These are phyloP conservation scores for Phrixothrix hirtus DNA, from an alignment of 2,888 invertebrate genomes.

Conservation along the genomic window DNA sequence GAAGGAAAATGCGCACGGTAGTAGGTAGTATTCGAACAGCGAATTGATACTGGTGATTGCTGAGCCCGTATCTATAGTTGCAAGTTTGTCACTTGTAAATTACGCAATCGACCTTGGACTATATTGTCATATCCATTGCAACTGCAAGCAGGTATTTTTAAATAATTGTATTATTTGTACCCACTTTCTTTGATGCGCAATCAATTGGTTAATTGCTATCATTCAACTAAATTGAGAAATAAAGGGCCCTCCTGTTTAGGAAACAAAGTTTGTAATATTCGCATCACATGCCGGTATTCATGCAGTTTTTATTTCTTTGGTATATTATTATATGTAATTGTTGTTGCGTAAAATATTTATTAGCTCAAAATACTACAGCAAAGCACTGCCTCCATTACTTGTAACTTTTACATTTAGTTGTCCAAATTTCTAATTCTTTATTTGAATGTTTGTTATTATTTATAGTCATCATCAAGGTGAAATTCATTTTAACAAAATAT, in stretches of 20 bases:
- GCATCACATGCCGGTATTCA: no score
- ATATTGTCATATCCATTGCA: slow-evolving; percentile 38
- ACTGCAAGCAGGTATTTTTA: slow-evolving; percentile 13
- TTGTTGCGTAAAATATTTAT: no score
- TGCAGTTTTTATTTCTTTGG: no score
- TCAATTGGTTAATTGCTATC: slow-evolving; percentile 17
- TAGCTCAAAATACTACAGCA: no score
- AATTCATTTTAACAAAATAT: no score
- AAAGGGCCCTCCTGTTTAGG: not conserved
- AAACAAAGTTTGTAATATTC: not conserved
- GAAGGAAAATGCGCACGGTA: slow-evolving; percentile 15
- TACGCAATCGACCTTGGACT: slow-evolving; percentile 43
- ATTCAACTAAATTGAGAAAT: slow-evolving; percentile 13
- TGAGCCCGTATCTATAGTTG: slow-evolving; percentile 23
- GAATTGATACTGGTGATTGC: slow-evolving; percentile 12
- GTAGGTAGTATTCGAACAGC: slow-evolving; percentile 16
- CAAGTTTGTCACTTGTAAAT: slow-evolving; percentile 24
- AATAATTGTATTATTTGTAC: not conserved
- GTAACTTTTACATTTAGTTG: no score
- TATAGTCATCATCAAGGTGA: no score
- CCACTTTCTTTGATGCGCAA: slow-evolving; percentile 17
- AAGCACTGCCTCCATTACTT: no score
- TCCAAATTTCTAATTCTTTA: no score
- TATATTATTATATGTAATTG: no score
- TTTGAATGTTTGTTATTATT: no score